Base-by-base conservation (phyloP, 1,140 invertebrate genomes). In the Cryptotermes secundus region DNA sequence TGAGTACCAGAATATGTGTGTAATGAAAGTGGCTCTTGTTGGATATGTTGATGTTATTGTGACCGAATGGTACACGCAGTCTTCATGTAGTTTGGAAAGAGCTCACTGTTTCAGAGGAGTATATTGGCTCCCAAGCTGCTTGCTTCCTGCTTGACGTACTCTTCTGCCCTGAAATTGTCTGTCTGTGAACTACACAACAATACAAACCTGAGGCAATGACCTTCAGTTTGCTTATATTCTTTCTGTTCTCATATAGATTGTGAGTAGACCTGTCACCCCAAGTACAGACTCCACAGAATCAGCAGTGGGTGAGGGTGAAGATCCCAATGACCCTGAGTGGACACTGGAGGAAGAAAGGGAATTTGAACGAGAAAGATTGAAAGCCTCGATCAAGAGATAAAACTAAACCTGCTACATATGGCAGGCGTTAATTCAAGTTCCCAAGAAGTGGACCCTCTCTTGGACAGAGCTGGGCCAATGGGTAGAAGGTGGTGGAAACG, bases 321-420 rank as follows among this genome's bases (percentile, higher is more conserved):
- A 96, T 89, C 95, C 95, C 3, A 95, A 96, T 88, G 95, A 96
- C 90, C 94, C 93, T 6, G 95, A 96, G 88, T 96, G 95, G 95
- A 92, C 91, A 49, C 42, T 84, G 19, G 79, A 36, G 79, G 79
- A 83, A 45, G 83, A 83, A 59, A 65, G 36, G n/a, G 83, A 83
- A 45, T 79, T 83, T 83, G 83, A 83, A 35, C 49, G 83, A 35
- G 83, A 83, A 24, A 31, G 83, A 72, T 45, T 82, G 38, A 82
- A 82, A 82, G 45, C 38, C 16, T 26, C 81, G 31, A 31, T 82
- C 31, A 82, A 82, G 31, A 82, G 81, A 82, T 82, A 82, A 82
- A 82, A 81, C 7, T n/a, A 14, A n/a, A 31, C 35, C 38, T 53
- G 22, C 22, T 19, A 6, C 59, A 72, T 6, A 72, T 72, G 26